Conservation (phyloP, 2,888 invertebrate genomes). For the Argyresthia goedartella region DNA sequence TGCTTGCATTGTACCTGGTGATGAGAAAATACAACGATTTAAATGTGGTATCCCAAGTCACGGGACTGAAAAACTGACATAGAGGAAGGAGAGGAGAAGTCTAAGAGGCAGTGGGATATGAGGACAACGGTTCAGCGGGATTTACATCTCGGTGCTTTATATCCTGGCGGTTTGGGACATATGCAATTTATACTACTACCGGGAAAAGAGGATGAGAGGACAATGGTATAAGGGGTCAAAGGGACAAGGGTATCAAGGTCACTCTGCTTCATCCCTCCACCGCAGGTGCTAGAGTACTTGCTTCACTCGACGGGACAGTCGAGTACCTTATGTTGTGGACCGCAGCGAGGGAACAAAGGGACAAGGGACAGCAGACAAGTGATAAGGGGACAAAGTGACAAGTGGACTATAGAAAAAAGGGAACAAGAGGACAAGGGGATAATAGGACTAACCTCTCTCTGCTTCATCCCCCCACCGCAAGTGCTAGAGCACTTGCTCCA, state of each 20-base stretch:
- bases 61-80: neutral
- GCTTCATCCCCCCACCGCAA: slow-evolving; percentile 94
- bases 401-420: too few relatives aligned
- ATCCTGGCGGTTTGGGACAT: too few relatives aligned
- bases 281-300: slow-evolving; percentile 94
- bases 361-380: too few relatives aligned
- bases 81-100: neutral
- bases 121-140: too few relatives aligned
- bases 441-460: slow-evolving; percentile 72
- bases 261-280: slow-evolving; percentile 89
- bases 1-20: slow-evolving; percentile 86
- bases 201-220: too few relatives aligned
- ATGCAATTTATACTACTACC: too few relatives aligned
- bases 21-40: neutral
- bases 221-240: too few relatives aligned
- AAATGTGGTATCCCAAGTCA: neutral
- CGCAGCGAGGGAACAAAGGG: too few relatives aligned
- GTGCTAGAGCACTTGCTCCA: slow-evolving; percentile 94
- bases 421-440: too few relatives aligned
- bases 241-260: slow-evolving; percentile 16
- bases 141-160: too few relatives aligned
- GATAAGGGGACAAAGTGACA: too few relatives aligned
- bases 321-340: slow-evolving; percentile 91
- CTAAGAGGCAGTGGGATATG: too few relatives aligned
- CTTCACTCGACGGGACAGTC: slow-evolving; percentile 96